Base-by-base conservation (phyloP, 2,888 invertebrate species). In the Sylvicola cinctus region DNA sequence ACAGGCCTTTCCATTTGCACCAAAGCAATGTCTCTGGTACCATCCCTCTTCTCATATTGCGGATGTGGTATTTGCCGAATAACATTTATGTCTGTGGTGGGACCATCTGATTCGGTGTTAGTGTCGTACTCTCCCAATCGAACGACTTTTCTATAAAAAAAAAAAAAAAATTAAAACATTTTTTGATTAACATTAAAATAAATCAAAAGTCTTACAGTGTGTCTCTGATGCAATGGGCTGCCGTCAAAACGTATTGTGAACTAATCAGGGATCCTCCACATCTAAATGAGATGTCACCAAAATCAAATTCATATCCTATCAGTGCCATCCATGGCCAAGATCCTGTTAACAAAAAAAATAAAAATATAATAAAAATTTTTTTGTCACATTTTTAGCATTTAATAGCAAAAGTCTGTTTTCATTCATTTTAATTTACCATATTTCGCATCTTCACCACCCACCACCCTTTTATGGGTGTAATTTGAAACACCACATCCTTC, bases 281-380 rank as follows among this genome's bases (percentile, higher is more conserved):
- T 40, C 54, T 57, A 12, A 54, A 59, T 0, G 50, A 46, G 2
- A 41, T 48, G 3, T 38, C 45, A 29, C 46, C 57, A 17, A 57
- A 54, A 44, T 58, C 54, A 36, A 51, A 54, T 40, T 58, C 62
- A 49, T 78, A 84, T 0, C 81, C 84, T 26, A 84, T 55, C 3
- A 74, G 65, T 0, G 70, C 71, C 43, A 80, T 66, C 81, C 83
- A 85, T 1, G 84, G 84, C 69, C 79, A 83, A 33, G 74, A 70
- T 14, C 75, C 80, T 74, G 11, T 20, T n/a, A n/a, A n/a, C n/a
- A n/a, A n/a, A n/a, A n/a, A 20, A 20, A 32, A 31, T 30, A 33
- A 33, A 33, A 3, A 20, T 14, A 31, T 23, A 17, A 17, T 25
- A 37, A 26, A 29, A 35, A 32, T 25, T 29, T 23, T 26, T 33